Evolutionary conservation across 1,140 invertebrate genomes (phyloP).

Genomic region (Lordiphosa stackelbergi): DNA sequence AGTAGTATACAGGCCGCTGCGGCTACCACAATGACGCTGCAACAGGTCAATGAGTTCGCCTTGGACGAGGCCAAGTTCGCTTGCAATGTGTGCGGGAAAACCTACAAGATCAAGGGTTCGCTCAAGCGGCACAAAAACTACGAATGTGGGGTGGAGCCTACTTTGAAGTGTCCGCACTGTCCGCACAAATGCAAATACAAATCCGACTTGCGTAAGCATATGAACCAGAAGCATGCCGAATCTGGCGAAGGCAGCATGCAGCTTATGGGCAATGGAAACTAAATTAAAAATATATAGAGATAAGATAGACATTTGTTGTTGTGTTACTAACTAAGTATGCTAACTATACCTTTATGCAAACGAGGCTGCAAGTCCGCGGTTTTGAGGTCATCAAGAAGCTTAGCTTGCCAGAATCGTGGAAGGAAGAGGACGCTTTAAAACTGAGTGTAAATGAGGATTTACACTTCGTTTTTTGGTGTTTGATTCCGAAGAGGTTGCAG

Average conservation of each 20-base stretch:
- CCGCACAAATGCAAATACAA: slow-evolving; percentile 76
- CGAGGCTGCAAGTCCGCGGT: too few species aligned
- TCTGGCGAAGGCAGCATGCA: slow-evolving; percentile 35
- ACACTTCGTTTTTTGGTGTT: too few species aligned
- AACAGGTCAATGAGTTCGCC: slow-evolving; percentile 41
- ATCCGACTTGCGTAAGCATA: slow-evolving; percentile 73
- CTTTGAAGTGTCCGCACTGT: slow-evolving; percentile 69
- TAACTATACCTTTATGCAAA: neutral
- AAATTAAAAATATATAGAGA: slow-evolving; percentile 5
- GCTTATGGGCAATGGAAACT: slow-evolving; percentile 9
- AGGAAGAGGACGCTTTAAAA: too few species aligned
- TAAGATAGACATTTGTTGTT: slow-evolving; percentile 48
- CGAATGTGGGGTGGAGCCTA: slow-evolving; percentile 81
- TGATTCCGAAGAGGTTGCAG: too few species aligned
- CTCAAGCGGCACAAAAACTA: slow-evolving; percentile 80
- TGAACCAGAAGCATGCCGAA: slow-evolving; percentile 70
- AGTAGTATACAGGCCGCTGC: neutral
- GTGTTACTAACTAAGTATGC: slow-evolving; percentile 41
- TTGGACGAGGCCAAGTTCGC: slow-evolving; percentile 72
- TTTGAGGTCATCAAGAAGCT: too few species aligned
- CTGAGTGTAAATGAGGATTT: too few species aligned
- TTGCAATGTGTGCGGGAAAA: slow-evolving; percentile 79
- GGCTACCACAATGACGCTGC: slow-evolving; percentile 41
- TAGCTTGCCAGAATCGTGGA: too few species aligned
- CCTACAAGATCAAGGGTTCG: slow-evolving; percentile 80